These are phyloP conservation scores for Calephelis virginiensis DNA, from an alignment of 1,140 invertebrate genomes.

Conservation along the genomic window DNA sequence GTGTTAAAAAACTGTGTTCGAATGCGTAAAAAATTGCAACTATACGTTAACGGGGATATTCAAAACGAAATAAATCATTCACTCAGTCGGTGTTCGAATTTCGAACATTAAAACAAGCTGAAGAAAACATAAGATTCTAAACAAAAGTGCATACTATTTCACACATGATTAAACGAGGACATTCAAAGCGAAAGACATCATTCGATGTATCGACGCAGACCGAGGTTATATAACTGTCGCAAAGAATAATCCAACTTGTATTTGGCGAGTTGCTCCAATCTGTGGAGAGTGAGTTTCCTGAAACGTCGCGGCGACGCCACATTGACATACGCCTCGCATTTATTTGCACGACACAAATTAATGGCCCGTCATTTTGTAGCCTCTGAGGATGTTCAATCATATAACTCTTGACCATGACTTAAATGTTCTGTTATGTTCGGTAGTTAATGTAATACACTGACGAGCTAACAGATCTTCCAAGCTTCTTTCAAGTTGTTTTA, in stretches of 20 bases:
- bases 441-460: not conserved
- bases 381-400: slow-evolving; percentile 47
- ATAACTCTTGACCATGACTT: slow-evolving; percentile 18
- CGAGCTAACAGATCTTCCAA: not conserved
- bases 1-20: too few species aligned
- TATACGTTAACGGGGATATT: too few species aligned
- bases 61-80: too few species aligned
- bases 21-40: too few species aligned
- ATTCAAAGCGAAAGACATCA: slow-evolving; percentile 21
- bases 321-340: slow-evolving; percentile 55
- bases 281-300: slow-evolving; percentile 41
- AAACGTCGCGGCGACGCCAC: slow-evolving; percentile 41
- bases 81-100: too few species aligned
- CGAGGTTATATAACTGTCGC: slow-evolving; percentile 22
- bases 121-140: too few species aligned
- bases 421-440: not conserved
- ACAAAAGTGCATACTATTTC: not conserved
- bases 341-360: slow-evolving; percentile 64
- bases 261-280: slow-evolving; percentile 49
- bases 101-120: too few species aligned
- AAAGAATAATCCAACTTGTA: slow-evolving; percentile 12
- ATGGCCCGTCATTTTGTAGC: slow-evolving; percentile 56
- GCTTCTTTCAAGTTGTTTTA: too few species aligned
- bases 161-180: slow-evolving; percentile 18
- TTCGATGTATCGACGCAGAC: slow-evolving; percentile 11